These are phyloP conservation scores for Gymnothorax javanicus DNA, from an alignment of 2,797 vertebrate genomes.

Conservation along the genomic window DNA sequence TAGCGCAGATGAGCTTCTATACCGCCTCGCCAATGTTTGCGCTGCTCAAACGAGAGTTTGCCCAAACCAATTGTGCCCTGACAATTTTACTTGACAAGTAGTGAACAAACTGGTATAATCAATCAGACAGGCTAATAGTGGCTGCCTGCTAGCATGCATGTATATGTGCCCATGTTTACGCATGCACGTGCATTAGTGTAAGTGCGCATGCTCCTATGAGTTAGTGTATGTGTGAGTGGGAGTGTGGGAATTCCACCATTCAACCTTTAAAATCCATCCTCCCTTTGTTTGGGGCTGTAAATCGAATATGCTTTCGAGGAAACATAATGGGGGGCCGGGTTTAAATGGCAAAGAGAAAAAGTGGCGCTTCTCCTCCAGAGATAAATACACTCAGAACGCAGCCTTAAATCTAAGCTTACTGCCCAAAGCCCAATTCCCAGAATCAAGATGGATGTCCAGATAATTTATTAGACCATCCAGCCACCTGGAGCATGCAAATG, in stretches of 20 bases:
- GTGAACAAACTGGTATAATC: constrained; percentile 24
- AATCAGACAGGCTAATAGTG: constrained; percentile 1
- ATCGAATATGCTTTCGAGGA: not conserved
- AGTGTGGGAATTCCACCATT: not conserved
- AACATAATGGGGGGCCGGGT: constrained; percentile 9
- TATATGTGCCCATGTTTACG: constrained; percentile 21
- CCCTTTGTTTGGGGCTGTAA: constrained; percentile 11
- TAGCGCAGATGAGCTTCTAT: constrained; percentile 36
- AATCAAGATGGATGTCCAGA: not conserved
- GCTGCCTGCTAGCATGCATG: constrained; percentile 18
- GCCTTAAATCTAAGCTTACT: not conserved
- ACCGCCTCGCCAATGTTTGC: constrained; percentile 43
- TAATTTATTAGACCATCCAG: not conserved
- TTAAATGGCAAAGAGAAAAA: constrained; percentile 22
- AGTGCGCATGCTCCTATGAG: not conserved
- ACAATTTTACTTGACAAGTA: constrained; percentile 28
- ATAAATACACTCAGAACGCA: not conserved
- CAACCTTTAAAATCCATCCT: constrained; percentile 9
- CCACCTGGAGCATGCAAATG: not conserved
- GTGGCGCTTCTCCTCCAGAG: no score
- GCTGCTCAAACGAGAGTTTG: constrained; percentile 33
- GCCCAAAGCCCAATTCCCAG: not conserved
- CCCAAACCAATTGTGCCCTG: constrained; percentile 22
- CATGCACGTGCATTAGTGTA: constrained; percentile 27
- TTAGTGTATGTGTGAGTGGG: not conserved